phyloP scores from a whole-genome alignment of 2,113 vertebrate genomes.

The Chlamydotis undulata region DNA sequence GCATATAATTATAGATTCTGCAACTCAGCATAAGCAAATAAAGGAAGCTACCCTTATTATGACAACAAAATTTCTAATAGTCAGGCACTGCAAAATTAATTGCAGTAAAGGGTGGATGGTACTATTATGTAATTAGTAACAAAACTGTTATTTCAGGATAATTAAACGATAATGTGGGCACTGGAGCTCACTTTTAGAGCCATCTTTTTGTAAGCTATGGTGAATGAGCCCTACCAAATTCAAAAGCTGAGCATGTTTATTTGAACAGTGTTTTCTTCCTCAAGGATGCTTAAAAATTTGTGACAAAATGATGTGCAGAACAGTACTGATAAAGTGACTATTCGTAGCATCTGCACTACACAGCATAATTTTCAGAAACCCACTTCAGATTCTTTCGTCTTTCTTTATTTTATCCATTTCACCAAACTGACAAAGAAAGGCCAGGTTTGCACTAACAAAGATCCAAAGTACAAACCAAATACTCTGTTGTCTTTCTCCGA shows the following conservation, averaged over 20 bases:
- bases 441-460: not conserved
- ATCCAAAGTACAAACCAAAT: not conserved
- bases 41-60: conserved; percentile 55
- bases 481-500: not conserved
- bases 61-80: conserved; percentile 47
- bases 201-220: not conserved
- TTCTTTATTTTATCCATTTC: not conserved
- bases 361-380: not conserved
- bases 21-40: conserved; percentile 57
- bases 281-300: not conserved
- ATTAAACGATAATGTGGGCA: conserved; percentile 4
- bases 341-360: not conserved
- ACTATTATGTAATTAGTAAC: conserved; percentile 38
- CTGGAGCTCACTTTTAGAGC: not conserved
- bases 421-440: not conserved
- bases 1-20: conserved; percentile 59
- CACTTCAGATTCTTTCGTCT: not conserved
- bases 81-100: conserved; percentile 59
- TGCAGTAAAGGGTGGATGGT: conserved; percentile 45
- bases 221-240: not conserved
- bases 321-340: not conserved
- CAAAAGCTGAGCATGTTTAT: not conserved
- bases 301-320: not conserved
- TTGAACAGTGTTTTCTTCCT: not conserved
- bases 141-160: conserved; percentile 44